Evolutionary conservation across 1,140 invertebrate genomes (phyloP).

Genomic region (Scaptomyza montana): DNA sequence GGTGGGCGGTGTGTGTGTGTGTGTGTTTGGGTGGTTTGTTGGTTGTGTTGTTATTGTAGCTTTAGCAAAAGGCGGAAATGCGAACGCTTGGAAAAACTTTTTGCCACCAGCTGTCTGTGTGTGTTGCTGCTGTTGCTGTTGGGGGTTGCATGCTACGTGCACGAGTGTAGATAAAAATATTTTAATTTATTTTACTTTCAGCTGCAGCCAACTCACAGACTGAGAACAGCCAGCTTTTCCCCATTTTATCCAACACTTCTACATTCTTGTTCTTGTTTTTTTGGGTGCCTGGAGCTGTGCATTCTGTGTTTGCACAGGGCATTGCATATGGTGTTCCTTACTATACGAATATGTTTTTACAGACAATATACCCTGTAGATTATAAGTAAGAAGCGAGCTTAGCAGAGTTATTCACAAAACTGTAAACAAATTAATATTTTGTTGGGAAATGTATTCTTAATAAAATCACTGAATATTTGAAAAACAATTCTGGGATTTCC

Average conservation of each 20-base stretch:
- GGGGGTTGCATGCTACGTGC: conserved; percentile 66
- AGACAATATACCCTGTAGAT: conserved; percentile 23
- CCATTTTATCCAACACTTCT: background rate
- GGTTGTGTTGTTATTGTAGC: conserved; percentile 50
- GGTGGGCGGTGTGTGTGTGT: background rate
- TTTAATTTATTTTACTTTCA: conserved; percentile 81
- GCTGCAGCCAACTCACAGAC: conserved; percentile 50
- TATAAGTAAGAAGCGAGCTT: too few relatives aligned
- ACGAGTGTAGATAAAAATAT: conserved; percentile 81
- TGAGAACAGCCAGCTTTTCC: conserved; percentile 22
- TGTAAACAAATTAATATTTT: background rate
- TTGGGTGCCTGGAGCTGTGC: conserved; percentile 21
- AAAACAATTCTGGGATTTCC: too few relatives aligned
- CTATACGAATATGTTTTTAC: conserved; percentile 2
- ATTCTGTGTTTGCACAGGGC: conserved; percentile 40
- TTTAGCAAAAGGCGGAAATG: conserved; percentile 26
- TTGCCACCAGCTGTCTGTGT: conserved; percentile 53
- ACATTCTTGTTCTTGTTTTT: too few relatives aligned
- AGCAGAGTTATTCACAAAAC: too few relatives aligned
- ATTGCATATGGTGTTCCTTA: conserved; percentile 51
- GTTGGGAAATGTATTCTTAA: too few relatives aligned
- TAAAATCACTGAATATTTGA: too few relatives aligned
- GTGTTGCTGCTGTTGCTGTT: conserved; percentile 14
- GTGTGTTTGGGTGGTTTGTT: conserved; percentile 17
- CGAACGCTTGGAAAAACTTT: conserved; percentile 70